phyloP scores from a whole-genome alignment of 2,888 invertebrate species.

The Myopa testacea region DNA sequence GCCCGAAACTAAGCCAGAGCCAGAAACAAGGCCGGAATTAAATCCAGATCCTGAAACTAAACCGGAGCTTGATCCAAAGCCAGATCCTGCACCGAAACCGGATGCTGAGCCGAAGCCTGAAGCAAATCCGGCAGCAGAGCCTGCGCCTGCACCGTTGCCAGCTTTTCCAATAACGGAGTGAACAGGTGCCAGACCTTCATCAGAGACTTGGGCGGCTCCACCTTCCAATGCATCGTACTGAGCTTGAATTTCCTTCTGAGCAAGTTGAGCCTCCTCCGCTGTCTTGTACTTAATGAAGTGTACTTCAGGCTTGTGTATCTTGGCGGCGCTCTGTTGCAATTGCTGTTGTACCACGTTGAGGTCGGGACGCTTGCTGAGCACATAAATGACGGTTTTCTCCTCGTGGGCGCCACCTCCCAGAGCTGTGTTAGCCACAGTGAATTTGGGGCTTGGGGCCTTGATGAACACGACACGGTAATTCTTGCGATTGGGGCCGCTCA shows the following conservation, averaged over 20 bases:
- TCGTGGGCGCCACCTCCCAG: slow-evolving; percentile 61
- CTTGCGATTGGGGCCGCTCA: slow-evolving; percentile 60
- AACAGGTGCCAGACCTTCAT: slow-evolving; percentile 64
- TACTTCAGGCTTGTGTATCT: slow-evolving; percentile 66
- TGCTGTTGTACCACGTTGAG: slow-evolving; percentile 71
- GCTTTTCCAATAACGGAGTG: slow-evolving; percentile 54
- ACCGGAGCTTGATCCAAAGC: neutral
- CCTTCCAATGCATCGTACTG: slow-evolving; percentile 66
- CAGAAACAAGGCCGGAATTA: neutral
- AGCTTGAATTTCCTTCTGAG: slow-evolving; percentile 65
- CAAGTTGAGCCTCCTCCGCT: slow-evolving; percentile 64
- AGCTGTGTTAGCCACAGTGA: slow-evolving; percentile 65
- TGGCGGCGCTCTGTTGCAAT: slow-evolving; percentile 71
- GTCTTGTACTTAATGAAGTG: slow-evolving; percentile 69
- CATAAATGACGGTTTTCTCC: slow-evolving; percentile 68
- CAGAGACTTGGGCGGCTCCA: slow-evolving; percentile 64
- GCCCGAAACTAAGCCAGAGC: slow-evolving; percentile 1
- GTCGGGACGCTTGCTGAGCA: slow-evolving; percentile 66
- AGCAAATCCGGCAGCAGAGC: slow-evolving; percentile 23
- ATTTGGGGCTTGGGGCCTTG: slow-evolving; percentile 67
- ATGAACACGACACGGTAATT: slow-evolving; percentile 68
- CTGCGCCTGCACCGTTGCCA: slow-evolving; percentile 26
- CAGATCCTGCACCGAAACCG: neutral
- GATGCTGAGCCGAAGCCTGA: neutral
- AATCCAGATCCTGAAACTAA: too few species aligned